These are phyloP conservation scores for Cebus imitator DNA, from an alignment of 2,113 vertebrate genomes.

Conservation along the genomic window DNA sequence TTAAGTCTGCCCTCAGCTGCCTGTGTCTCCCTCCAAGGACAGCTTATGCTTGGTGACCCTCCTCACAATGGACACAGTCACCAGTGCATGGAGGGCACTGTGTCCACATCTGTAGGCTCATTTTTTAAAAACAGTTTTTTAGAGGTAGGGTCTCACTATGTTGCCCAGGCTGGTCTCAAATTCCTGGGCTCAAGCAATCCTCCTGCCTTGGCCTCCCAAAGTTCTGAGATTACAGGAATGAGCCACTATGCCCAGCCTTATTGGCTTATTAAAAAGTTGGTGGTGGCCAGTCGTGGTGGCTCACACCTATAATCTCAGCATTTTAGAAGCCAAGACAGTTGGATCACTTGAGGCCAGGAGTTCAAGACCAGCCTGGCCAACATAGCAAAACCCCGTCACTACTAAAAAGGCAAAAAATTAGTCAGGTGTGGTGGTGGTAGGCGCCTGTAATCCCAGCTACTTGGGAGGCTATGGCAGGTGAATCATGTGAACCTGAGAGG, in stretches of 20 bases:
- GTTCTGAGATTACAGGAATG: background rate
- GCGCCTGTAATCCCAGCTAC: no score
- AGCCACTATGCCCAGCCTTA: background rate
- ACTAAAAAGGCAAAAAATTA: no score
- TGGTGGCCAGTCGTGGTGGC: no score
- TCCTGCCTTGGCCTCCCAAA: background rate
- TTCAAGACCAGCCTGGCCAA: no score
- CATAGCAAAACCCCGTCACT: no score
- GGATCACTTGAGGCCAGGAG: background rate
- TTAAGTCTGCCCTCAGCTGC: background rate
- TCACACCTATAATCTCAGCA: no score
- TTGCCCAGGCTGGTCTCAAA: background rate
- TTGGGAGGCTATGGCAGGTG: no score
- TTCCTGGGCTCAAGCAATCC: background rate
- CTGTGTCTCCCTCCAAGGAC: background rate
- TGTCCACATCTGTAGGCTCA: background rate
- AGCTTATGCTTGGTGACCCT: background rate
- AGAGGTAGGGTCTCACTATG: background rate
- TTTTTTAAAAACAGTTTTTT: background rate
- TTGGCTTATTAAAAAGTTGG: no score
- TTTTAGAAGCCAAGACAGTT: background rate
- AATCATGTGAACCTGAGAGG: no score
- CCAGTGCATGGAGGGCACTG: background rate
- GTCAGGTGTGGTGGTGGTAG: no score
- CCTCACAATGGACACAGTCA: rapidly evolving